Conservation (phyloP, 2,113 vertebrate species). For the Sitta europaea region DNA sequence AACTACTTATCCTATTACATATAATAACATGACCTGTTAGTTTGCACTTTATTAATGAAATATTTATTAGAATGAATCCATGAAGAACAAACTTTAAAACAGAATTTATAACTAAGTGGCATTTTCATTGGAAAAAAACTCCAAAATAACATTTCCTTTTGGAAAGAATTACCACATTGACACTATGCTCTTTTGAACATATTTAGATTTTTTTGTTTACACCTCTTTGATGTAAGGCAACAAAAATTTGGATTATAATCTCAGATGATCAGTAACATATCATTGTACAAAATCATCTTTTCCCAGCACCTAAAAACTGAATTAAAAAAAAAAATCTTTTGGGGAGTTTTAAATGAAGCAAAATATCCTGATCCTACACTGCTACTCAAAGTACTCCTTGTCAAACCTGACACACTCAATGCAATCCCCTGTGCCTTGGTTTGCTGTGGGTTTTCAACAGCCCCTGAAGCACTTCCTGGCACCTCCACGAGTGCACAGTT, state of each 20-base stretch:
- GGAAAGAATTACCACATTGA: neutral
- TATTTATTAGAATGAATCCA: neutral
- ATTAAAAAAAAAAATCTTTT: neutral
- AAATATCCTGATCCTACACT: neutral
- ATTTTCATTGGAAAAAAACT: neutral
- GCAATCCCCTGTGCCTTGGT: neutral
- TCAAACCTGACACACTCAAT: neutral
- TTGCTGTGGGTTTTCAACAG: neutral
- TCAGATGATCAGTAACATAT: neutral
- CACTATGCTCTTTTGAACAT: neutral
- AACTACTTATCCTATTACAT: neutral
- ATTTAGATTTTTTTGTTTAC: neutral
- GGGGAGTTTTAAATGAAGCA: neutral
- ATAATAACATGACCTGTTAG: neutral
- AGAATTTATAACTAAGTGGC: neutral
- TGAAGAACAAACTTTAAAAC: neutral
- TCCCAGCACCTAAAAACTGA: neutral
- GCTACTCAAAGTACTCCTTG: neutral
- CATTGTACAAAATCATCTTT: neutral
- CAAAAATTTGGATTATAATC: neutral
- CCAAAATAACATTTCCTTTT: neutral
- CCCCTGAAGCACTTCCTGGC: neutral
- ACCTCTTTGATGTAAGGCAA: neutral
- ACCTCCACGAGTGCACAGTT: neutral
- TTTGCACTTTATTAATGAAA: neutral